Evolutionary conservation across 2,888 invertebrate species (phyloP).

Genomic region (Drosophila koepferae): DNA sequence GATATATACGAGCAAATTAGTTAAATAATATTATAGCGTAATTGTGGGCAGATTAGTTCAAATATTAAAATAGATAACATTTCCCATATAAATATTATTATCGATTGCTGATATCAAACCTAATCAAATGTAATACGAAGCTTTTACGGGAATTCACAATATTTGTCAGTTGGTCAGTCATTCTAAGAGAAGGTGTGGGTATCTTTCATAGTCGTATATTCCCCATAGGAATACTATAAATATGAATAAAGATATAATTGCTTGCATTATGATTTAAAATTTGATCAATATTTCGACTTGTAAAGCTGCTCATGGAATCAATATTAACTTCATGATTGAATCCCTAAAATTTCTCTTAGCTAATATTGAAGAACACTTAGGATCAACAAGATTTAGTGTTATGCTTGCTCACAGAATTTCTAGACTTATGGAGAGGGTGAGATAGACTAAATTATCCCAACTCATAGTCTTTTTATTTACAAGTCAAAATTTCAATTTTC

Average conservation of each 20-base stretch:
- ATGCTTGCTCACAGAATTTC: not conserved
- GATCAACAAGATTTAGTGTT: not conserved
- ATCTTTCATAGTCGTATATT: not conserved
- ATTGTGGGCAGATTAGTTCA: constrained; percentile 1
- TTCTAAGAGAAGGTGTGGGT: not conserved
- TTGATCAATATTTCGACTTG: not conserved
- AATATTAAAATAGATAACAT: constrained; percentile 1
- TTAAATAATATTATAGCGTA: constrained; percentile 4
- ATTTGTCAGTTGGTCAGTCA: too few species aligned
- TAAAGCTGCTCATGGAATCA: not conserved
- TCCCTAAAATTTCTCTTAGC: not conserved
- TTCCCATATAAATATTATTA: not conserved
- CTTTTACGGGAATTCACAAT: not conserved
- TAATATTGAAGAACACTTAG: not conserved
- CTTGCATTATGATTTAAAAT: not conserved
- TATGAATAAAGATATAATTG: not conserved
- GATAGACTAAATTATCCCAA: too few species aligned
- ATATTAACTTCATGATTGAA: not conserved
- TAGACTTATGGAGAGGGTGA: not conserved
- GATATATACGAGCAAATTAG: not conserved
- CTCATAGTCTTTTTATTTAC: not conserved
- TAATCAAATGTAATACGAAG: not conserved
- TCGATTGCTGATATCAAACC: not conserved
- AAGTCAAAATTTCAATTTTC: not conserved
- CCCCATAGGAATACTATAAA: not conserved